These are phyloP conservation scores for Pangasius krempfi DNA, from an alignment of 2,797 vertebrate genomes.

Conservation along the genomic window DNA sequence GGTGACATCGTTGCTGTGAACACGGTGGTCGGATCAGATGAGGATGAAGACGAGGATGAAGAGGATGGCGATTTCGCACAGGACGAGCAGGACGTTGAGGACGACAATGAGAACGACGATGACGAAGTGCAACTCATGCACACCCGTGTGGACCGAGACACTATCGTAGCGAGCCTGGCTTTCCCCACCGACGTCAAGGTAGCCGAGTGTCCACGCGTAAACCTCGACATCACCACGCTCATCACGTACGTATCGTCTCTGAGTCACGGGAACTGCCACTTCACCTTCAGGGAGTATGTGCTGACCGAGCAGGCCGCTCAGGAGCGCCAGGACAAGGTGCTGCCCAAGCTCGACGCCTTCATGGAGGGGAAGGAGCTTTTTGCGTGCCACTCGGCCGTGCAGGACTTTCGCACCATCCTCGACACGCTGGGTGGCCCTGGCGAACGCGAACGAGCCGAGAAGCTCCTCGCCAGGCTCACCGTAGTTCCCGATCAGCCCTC, in stretches of 20 bases:
- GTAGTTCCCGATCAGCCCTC: conserved; percentile 89
- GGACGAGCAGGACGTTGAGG: conserved; percentile 45
- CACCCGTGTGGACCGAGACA: conserved; percentile 81
- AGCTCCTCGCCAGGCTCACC: conserved; percentile 78
- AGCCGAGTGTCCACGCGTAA: conserved; percentile 82
- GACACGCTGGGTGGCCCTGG: conserved; percentile 87
- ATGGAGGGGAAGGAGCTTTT: conserved; percentile 92
- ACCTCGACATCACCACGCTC: conserved; percentile 94
- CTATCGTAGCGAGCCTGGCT: conserved; percentile 80
- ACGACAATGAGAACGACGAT: conserved; percentile 29
- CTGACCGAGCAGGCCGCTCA: conserved; percentile 92
- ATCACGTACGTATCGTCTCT: conserved; percentile 92
- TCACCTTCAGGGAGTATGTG: conserved; percentile 89
- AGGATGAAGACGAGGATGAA: conserved; percentile 57
- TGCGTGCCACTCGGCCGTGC: conserved; percentile 87
- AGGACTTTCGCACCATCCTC: conserved; percentile 90
- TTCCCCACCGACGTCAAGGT: conserved; percentile 86
- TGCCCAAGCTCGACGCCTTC: conserved; percentile 85
- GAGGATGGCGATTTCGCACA: conserved; percentile 58
- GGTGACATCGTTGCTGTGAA: conserved; percentile 92
- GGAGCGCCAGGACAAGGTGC: conserved; percentile 83
- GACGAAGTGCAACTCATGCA: conserved; percentile 51
- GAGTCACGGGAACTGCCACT: conserved; percentile 87
- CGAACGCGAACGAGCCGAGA: conserved; percentile 83
- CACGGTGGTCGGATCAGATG: conserved; percentile 44